These are phyloP conservation scores for Lepidiolamprologus cunningtoni DNA, from an alignment of 2,113 vertebrate species.

Conservation along the genomic window DNA sequence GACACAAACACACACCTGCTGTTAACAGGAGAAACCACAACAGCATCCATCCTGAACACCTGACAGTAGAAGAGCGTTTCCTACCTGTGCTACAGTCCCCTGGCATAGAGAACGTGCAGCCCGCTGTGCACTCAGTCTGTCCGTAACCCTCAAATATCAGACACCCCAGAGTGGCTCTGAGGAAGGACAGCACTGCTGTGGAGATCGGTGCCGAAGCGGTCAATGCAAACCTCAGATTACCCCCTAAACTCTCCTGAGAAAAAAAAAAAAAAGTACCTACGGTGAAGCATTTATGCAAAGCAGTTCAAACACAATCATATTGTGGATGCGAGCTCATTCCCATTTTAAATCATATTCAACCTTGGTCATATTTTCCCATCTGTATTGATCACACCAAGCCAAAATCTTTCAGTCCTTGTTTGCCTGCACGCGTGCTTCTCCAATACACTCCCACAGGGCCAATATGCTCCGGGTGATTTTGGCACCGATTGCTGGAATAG, in stretches of 20 bases:
- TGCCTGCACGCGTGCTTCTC: conserved; percentile 9
- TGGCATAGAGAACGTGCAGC: conserved; percentile 77
- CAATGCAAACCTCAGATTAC: conserved; percentile 71
- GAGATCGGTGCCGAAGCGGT: conserved; percentile 76
- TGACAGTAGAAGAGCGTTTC: background rate
- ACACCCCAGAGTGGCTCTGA: conserved; percentile 73
- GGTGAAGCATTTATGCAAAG: background rate
- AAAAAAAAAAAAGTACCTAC: background rate
- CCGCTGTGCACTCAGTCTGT: conserved; percentile 76
- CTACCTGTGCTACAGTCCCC: conserved; percentile 74
- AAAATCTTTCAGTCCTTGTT: conserved; percentile 2
- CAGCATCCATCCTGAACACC: background rate
- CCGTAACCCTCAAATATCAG: conserved; percentile 77
- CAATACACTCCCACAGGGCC: conserved; percentile 36
- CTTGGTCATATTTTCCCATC: conserved; percentile 35
- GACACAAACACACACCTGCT: background rate
- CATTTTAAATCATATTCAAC: conserved; percentile 1
- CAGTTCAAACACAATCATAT: background rate
- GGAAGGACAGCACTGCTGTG: conserved; percentile 72
- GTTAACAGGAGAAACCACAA: background rate
- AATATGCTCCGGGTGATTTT: conserved; percentile 40
- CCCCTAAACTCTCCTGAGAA: conserved; percentile 66
- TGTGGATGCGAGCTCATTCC: background rate
- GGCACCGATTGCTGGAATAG: conserved; percentile 35
- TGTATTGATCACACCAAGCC: conserved; percentile 9